Evolutionary conservation across 2,113 vertebrate genomes (phyloP).

Genomic region (Thinocorus orbignyianus): DNA sequence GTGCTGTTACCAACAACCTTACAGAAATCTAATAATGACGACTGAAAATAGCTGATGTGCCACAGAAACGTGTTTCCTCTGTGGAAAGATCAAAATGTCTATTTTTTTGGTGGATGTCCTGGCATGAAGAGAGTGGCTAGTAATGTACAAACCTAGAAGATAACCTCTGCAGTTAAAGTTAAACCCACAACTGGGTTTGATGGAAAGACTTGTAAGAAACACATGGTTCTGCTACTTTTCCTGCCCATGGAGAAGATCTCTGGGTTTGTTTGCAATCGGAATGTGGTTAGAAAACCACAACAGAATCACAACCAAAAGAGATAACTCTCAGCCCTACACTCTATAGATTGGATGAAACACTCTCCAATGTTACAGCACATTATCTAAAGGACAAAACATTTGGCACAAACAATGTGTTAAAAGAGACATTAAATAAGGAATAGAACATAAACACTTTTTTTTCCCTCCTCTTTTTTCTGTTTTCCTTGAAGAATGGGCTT

Average conservation of each 20-base stretch:
- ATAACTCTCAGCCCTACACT: neutral
- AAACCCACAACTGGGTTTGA: neutral
- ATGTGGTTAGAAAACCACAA: neutral
- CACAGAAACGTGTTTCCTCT: neutral
- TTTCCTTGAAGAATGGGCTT: neutral
- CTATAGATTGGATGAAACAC: fast-evolving
- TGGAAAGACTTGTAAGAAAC: neutral
- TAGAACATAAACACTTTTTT: neutral
- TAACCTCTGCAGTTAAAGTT: neutral
- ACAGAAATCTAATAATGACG: neutral
- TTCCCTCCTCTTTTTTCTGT: too few relatives aligned
- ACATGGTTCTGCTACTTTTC: neutral
- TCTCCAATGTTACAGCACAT: neutral
- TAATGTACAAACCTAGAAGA: neutral
- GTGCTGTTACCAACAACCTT: neutral
- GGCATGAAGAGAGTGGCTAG: neutral
- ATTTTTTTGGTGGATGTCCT: neutral
- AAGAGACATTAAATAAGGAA: neutral
- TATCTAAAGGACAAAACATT: neutral
- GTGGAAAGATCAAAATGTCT: neutral
- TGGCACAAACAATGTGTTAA: neutral
- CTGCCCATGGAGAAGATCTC: neutral
- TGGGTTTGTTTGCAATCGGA: neutral
- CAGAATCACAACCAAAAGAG: neutral
- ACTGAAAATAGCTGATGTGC: neutral